Base-by-base conservation (phyloP, 2,797 vertebrate genomes). In the Anableps anableps region DNA sequence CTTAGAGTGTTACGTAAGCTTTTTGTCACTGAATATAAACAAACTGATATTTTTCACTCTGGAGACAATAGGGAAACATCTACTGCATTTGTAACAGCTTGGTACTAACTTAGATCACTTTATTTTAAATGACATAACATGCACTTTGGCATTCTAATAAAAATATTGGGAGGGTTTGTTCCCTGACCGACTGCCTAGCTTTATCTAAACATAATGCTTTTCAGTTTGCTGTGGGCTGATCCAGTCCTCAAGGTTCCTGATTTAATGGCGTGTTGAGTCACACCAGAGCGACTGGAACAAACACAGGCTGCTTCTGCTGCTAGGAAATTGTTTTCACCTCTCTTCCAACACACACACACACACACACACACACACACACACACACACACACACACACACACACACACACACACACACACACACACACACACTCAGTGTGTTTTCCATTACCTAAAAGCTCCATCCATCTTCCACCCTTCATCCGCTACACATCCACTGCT, bases 361-460 rank as follows among this genome's bases (percentile, higher is more conserved):
- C 53, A 9, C 53, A n/a, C 53, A 10, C 53, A 10, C 23, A 10
- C 23, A n/a, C 53, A 10, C 53, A 23, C 51, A 7, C 51, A 10
- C 53, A 55, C 53, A 55, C 53, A 55, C 53, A 55, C 53, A 58
- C 55, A 58, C 55, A 29, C 26, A 55, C 53, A 55, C 51, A 53
- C 51, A 53, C 51, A 26, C 53, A 53, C 51, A 53, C 78, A 10
- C 16, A 47, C 36, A 47, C 66, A 70, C 36, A 74, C 74, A 23
- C 66, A 79, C 80, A 79, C 47, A 83, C 51, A 79, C 31, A 47
- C 48, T 47, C 38, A 14, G 64, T 86, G 81, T 84, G 83, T 84
- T 92, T 92, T 93, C 92, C 89, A 92, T 94, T 89, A 90, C 83
- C 85, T 91, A 90, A 91, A 90, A 92, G 91, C 83, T 76, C 82